A percentile compares a stretch with the other conserved stretches of the same genome.
These are phyloP conservation scores for Lasioglossum vierecki DNA, from an alignment of 2,888 invertebrate species.

Conservation along the genomic window DNA sequence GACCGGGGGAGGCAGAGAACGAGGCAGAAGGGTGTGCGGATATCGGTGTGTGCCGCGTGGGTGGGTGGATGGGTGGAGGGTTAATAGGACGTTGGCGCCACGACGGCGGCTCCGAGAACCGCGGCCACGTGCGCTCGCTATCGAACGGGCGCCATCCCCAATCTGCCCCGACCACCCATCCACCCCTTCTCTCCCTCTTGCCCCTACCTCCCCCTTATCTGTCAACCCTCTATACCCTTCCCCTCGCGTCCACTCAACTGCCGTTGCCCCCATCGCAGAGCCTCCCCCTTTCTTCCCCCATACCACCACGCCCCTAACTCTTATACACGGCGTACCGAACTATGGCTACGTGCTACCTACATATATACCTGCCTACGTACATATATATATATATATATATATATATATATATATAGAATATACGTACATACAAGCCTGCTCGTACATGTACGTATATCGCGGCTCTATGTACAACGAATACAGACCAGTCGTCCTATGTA, in stretches of 20 bases:
- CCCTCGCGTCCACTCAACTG: conserved; percentile 60
- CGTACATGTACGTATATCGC: conserved; percentile 1
- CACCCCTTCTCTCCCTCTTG: conserved; percentile 61
- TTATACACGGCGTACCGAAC: conserved; percentile 72
- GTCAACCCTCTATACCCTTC: conserved; percentile 60
- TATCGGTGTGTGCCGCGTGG: conserved; percentile 50
- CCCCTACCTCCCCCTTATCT: conserved; percentile 54
- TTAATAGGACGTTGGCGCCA: conserved; percentile 83
- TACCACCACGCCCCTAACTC: conserved; percentile 71
- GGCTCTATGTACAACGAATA: background rate
- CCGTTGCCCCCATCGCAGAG: conserved; percentile 56
- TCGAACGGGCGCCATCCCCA: conserved; percentile 80
- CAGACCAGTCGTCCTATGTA: conserved; percentile 19
- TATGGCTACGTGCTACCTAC: conserved; percentile 73
- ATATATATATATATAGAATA: conserved; percentile 40
- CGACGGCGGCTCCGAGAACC: conserved; percentile 80
- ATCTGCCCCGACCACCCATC: conserved; percentile 69
- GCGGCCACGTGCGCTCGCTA: conserved; percentile 83
- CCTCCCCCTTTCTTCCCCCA: conserved; percentile 50
- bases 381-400: conserved; percentile 12
- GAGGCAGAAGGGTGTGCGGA: conserved; percentile 37
- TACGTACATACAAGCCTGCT: background rate
- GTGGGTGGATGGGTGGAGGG: conserved; percentile 64
- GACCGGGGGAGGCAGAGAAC: conserved; percentile 44
- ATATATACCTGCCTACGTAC: conserved; percentile 54